These are phyloP conservation scores for Saccostrea glomerata DNA, from an alignment of 1,140 invertebrate species.

Conservation along the genomic window DNA sequence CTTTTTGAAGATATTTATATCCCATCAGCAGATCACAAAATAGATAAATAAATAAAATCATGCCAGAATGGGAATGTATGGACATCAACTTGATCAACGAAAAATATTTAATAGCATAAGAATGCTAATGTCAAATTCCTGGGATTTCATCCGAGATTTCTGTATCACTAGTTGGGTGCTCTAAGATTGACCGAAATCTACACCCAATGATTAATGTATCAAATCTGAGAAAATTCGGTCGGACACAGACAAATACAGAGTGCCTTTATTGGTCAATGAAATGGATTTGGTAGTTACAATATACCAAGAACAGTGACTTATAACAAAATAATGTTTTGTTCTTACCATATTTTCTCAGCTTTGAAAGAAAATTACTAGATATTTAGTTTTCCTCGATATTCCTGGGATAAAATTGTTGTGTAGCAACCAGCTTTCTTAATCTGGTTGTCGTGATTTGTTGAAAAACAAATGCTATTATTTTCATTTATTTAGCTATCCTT, in stretches of 20 bases:
- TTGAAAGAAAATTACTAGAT: background rate
- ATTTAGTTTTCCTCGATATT: background rate
- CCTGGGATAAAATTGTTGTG: background rate
- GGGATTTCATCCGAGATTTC: background rate
- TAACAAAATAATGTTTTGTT: background rate
- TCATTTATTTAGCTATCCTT: background rate
- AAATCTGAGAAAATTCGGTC: constrained; percentile 34
- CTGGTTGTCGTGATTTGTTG: constrained; percentile 12
- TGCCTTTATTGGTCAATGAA: background rate
- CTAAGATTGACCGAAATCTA: no score
- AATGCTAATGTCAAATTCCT: no score
- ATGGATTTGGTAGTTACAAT: background rate
- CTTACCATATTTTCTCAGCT: background rate
- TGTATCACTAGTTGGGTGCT: background rate
- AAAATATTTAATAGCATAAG: no score
- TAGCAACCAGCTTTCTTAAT: background rate
- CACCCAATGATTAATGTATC: background rate
- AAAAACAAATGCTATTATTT: background rate
- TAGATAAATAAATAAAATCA: no score
- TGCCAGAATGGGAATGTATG: no score
- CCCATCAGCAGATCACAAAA: no score
- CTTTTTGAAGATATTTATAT: no score
- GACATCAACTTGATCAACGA: no score
- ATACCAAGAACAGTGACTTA: background rate
- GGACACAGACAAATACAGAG: background rate